A percentile compares a stretch with the other conserved stretches of the same genome.
Evolutionary conservation across 2,113 vertebrate species (phyloP).

Genomic region (Morone saxatilis): DNA sequence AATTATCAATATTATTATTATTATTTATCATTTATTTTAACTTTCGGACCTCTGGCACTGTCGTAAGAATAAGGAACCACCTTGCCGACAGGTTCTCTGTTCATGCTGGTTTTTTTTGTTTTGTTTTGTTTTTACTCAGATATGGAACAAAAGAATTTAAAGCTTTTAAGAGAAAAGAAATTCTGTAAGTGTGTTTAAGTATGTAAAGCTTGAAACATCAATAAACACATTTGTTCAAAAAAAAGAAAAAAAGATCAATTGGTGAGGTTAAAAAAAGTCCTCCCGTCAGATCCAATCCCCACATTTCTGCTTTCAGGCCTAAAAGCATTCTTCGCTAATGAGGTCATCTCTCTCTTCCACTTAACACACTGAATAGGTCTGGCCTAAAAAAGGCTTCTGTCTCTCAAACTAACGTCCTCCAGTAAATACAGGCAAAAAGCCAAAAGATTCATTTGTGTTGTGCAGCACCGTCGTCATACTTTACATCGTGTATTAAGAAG

Average conservation of each 20-base stretch:
- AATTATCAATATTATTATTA: no score
- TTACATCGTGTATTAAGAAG: neutral
- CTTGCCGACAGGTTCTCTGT: no score
- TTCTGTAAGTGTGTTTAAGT: no score
- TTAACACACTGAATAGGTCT: constrained; percentile 31
- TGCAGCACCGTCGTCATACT: constrained; percentile 4
- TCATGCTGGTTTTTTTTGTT: no score
- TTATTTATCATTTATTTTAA: no score
- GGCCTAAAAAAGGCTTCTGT: constrained; percentile 44
- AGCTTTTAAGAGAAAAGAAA: no score
- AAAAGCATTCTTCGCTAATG: constrained; percentile 59
- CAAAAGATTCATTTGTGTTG: neutral
- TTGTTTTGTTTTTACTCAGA: no score
- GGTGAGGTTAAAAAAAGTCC: neutral
- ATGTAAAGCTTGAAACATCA: neutral
- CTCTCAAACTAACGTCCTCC: constrained; percentile 5
- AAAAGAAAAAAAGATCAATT: no score
- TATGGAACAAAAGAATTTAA: no score
- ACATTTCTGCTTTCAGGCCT: constrained; percentile 30
- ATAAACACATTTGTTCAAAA: neutral
- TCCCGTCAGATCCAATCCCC: constrained; percentile 24
- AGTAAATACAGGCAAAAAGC: neutral
- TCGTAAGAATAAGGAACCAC: no score
- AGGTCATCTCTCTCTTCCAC: constrained; percentile 50
- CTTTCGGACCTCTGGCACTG: no score